Base-by-base conservation (phyloP, 1,140 invertebrate species). In the Diplogasteroides magnus region DNA sequence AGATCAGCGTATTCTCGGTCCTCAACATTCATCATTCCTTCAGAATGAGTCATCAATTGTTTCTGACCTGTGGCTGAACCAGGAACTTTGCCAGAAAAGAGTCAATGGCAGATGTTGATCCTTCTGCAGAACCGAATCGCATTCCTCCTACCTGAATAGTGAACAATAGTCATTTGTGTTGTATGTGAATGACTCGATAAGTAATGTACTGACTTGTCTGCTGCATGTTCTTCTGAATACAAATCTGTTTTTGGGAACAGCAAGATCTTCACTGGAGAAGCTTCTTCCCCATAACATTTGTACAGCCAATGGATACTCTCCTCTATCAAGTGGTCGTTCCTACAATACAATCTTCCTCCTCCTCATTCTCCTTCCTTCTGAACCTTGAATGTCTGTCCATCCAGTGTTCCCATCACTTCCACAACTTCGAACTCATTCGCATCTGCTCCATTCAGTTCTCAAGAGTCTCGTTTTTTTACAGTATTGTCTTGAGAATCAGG, bases 261-360 rank as follows among this genome's bases (percentile, higher is more conserved):
- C 72, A 60, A 64, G 57, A 28, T 59, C 68, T 25, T 68, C 68
- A 19, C 63, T 26, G 29, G 68, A 61, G 57, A 72, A 31, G 65
- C 74, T 56, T 83, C 92, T 91, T 23, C 93, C 93, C 94, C 93
- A 97, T 11, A 97, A 86, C 76, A 93, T 86, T 89, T 95, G 94
- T 31, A 96, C 87, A 27, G 91, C 90, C 11, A 94, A 92, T 1
- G 94, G 94, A 78, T 90, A 92, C 83, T 97, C 93, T 28, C 87
- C 86, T 48, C 89, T 86, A 58, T 90, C 90, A 23, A 97, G 87
- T 77, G 93, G 86, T 70, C 93, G 85, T 85, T 96, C 94, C 83
- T 96, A 95, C 83, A 92, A 95, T 63, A 19, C 31, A 11, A 63
- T 25, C 28, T 63, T 11, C 19, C 19, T 25, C 23, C 11, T 28